Evolutionary conservation across 2,797 vertebrate genomes (phyloP), one percentile per base, ranked within the genome.

Genomic region (Distichodus sexfasciatus): DNA sequence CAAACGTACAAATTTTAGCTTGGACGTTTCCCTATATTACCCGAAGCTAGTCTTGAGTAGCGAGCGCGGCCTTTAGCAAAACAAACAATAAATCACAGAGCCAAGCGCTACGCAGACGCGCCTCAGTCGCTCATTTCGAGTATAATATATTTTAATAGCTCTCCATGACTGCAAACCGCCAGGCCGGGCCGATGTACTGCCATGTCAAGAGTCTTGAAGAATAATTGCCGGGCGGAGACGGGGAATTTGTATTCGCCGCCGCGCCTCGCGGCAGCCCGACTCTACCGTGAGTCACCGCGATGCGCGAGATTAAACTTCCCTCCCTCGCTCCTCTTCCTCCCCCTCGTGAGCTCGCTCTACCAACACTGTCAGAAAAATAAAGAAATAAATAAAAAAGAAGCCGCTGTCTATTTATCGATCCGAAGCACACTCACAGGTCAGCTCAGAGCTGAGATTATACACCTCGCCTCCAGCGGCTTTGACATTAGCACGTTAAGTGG

Each of bases 91-190:
- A 76, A 77, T 75, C 61, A 62, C 46, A 69, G 75, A 57, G 38
- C 43, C n/a, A 14, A 48, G 53, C 36, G 50, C 53, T 26, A 53
- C 24, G 44, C 55, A 69, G 65, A 65, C 59, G 46, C 15, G 12
- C 28, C 53, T 23, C 46, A 50, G 29, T 59, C 3, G 44, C 43
- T 71, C 59, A 57, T 72, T 58, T 50, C 40, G 66, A 72, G 63
- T 53, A 44, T 68, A 72, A 79, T 75, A 31, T 68, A 67, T 67
- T 78, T 74, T 67, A 53, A 72, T 68, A 57, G 57, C 69, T 41
- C 64, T 55, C 9, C 44, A 28, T 57, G 19, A 63, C 43, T 51
- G 61, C 51, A 63, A 67, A 70, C 73, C 51, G 35, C 57, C 55
- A 63, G n/a, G 43, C 51, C 62, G 19, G 57, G 47, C 43, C 55